Percentiles rank a stretch among this genome's conserved stretches.
phyloP scores from a whole-genome alignment of 2,888 invertebrate species.

The Halocaridina rubra region DNA sequence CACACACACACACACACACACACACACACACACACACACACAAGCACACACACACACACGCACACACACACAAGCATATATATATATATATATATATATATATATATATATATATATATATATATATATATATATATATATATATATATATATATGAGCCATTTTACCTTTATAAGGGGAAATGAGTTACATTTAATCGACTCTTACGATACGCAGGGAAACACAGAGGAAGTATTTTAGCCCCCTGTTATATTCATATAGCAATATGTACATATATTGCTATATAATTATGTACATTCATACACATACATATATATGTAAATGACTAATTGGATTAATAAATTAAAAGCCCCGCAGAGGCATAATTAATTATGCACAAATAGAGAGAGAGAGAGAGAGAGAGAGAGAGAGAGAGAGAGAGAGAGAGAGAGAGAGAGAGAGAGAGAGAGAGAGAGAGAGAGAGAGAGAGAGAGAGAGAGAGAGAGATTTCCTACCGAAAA shows the following conservation, averaged over 20 bases:
- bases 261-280: not conserved
- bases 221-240: no score
- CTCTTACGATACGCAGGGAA: no score
- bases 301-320: not conserved
- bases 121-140: constrained; percentile 3
- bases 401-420: not conserved
- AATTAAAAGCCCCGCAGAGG: not conserved
- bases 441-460: not conserved
- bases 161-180: no score
- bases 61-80: not conserved
- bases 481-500: not conserved
- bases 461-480: not conserved
- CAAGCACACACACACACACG: not conserved
- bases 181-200: no score
- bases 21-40: not conserved
- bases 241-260: no score
- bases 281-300: not conserved
- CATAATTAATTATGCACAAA: not conserved
- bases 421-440: not conserved
- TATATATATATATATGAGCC: not conserved
- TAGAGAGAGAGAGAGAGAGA: not conserved
- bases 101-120: not conserved
- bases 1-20: not conserved
- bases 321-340: not conserved
- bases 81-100: not conserved